Evolutionary conservation across 1,140 invertebrate species (phyloP).

Genomic region (Pseudomyrmex dendroicus): DNA sequence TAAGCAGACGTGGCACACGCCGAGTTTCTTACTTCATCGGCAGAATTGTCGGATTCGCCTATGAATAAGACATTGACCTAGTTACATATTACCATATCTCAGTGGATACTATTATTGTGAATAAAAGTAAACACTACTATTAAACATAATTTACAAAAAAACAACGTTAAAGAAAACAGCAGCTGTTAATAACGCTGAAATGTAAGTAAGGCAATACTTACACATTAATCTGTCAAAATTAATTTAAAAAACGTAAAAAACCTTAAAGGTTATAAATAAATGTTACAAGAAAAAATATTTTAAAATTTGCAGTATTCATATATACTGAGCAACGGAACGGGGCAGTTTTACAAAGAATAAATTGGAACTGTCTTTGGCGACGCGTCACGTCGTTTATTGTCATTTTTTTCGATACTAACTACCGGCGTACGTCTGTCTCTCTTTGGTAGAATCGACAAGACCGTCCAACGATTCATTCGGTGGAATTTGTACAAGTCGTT

Average conservation of each 20-base stretch:
- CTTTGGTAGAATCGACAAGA: conserved; percentile 59
- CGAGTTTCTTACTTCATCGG: conserved; percentile 50
- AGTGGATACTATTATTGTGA: no score
- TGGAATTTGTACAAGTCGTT: conserved; percentile 49
- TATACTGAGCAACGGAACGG: conserved; percentile 33
- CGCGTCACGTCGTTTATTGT: conserved; percentile 80
- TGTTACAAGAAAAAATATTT: conserved; percentile 1
- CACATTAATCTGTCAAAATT: no score
- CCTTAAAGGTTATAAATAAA: conserved; percentile 10
- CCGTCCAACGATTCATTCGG: conserved; percentile 48
- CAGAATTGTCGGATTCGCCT: conserved; percentile 43
- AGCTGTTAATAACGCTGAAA: neutral
- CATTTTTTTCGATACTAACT: conserved; percentile 79
- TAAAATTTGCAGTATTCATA: conserved; percentile 10
- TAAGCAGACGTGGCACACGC: conserved; percentile 50
- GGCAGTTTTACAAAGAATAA: conserved; percentile 73
- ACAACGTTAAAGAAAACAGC: neutral
- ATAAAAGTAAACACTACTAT: no score
- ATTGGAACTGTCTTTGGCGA: conserved; percentile 79
- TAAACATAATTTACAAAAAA: neutral
- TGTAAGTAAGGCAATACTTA: no score
- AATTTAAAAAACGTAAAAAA: neutral
- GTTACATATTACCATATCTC: no score
- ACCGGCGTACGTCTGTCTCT: conserved; percentile 54
- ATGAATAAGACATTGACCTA: neutral